phyloP scores from a whole-genome alignment of 2,113 vertebrate species.

The Myocastor coypus region DNA sequence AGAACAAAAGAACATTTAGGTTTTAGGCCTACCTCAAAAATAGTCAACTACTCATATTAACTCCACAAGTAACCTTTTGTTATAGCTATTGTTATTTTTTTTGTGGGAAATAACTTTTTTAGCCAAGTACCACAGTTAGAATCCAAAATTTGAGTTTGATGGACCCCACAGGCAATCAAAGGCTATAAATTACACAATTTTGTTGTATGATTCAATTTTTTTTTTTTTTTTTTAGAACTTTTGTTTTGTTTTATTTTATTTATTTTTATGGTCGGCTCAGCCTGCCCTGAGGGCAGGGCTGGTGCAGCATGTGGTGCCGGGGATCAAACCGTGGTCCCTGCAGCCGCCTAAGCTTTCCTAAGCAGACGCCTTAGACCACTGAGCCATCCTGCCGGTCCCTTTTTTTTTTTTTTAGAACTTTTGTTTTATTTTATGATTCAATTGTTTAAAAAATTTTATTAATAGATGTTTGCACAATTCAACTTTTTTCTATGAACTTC shows the following conservation, averaged over 20 bases:
- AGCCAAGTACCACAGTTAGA: background rate
- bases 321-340: too few species aligned
- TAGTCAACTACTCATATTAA: background rate
- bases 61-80: conserved; percentile 35
- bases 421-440: background rate
- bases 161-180: background rate
- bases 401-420: too few species aligned
- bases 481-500: conserved; percentile 18
- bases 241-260: too few species aligned
- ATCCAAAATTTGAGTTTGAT: background rate
- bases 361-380: too few species aligned
- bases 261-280: too few species aligned
- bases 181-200: conserved; percentile 32
- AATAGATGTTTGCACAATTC: background rate
- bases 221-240: too few species aligned
- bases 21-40: background rate
- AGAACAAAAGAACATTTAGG: background rate
- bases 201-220: background rate
- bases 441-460: background rate
- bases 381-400: too few species aligned
- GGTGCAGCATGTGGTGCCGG: too few species aligned
- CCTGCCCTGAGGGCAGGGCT: too few species aligned
- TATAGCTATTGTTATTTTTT: conserved; percentile 13
- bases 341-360: too few species aligned
- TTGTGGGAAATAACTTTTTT: background rate